Conservation (phyloP, 2,797 vertebrate species). For the Onychomys torridus region DNA sequence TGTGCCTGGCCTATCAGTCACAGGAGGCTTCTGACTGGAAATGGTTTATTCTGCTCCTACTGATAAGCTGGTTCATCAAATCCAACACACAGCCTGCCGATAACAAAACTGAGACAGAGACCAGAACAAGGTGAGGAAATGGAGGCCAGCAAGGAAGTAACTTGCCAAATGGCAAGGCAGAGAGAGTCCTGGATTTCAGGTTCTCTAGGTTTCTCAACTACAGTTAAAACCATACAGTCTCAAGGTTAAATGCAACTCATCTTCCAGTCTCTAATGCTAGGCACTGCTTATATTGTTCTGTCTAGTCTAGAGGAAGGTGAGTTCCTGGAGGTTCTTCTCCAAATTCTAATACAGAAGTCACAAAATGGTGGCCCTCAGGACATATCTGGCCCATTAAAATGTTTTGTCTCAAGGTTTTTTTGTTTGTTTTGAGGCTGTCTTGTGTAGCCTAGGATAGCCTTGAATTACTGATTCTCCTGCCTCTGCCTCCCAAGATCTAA, state of each 20-base stretch:
- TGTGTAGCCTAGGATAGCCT: not conserved
- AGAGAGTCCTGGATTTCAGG: not conserved
- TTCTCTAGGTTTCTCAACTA: not conserved
- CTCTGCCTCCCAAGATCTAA: not conserved
- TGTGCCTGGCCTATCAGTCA: not conserved
- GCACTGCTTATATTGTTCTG: not conserved
- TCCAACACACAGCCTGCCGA: not conserved
- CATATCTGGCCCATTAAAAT: not conserved
- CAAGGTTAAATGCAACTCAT: not conserved
- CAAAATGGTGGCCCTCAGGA: not conserved
- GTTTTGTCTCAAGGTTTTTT: not conserved
- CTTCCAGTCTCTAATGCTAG: not conserved
- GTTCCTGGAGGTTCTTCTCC: slow-evolving; percentile 2
- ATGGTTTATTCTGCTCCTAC: not conserved
- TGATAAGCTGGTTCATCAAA: not conserved
- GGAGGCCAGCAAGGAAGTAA: not conserved
- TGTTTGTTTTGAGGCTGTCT: not conserved
- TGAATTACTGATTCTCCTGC: not conserved
- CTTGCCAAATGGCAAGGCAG: not conserved
- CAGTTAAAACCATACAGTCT: not conserved
- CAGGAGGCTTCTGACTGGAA: not conserved
- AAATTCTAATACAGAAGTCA: not conserved
- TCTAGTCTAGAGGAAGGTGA: not conserved
- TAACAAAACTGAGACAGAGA: slow-evolving; percentile 19
- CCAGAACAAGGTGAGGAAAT: not conserved